Conservation (phyloP, 2,113 vertebrate genomes). For the Reinhardtius hippoglossoides region DNA sequence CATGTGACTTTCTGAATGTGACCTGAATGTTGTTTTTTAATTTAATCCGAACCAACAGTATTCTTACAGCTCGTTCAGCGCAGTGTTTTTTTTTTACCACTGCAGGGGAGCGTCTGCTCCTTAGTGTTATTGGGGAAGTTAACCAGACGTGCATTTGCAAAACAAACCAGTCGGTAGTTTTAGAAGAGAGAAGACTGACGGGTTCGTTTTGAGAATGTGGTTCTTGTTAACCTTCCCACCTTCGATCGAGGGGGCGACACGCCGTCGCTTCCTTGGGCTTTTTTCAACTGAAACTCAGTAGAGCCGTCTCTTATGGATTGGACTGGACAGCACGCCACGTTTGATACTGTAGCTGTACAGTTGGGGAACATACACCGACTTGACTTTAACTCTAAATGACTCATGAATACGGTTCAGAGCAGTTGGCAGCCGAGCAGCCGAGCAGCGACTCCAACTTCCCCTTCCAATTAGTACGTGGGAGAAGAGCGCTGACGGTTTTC, state of each 20-base stretch:
- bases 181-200: not conserved
- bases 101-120: not conserved
- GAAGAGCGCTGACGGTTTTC: not conserved
- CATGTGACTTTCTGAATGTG: not conserved
- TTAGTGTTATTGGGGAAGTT: not conserved
- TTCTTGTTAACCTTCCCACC: not conserved
- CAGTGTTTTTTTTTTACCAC: not conserved
- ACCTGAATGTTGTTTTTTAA: not conserved
- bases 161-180: not conserved
- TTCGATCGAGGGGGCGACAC: not conserved
- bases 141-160: not conserved
- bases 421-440: not conserved
- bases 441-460: not conserved
- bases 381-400: not conserved
- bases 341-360: not conserved
- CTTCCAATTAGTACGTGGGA: not conserved
- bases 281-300: not conserved
- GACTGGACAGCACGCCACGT: not conserved
- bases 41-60: not conserved
- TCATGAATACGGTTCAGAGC: not conserved
- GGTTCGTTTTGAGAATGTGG: not conserved
- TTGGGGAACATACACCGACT: conserved; percentile 7
- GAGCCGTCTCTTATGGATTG: not conserved
- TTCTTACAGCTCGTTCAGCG: not conserved
- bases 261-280: not conserved